phyloP scores from a whole-genome alignment of 1,140 invertebrate species.

The Pseudoatta argentina region DNA sequence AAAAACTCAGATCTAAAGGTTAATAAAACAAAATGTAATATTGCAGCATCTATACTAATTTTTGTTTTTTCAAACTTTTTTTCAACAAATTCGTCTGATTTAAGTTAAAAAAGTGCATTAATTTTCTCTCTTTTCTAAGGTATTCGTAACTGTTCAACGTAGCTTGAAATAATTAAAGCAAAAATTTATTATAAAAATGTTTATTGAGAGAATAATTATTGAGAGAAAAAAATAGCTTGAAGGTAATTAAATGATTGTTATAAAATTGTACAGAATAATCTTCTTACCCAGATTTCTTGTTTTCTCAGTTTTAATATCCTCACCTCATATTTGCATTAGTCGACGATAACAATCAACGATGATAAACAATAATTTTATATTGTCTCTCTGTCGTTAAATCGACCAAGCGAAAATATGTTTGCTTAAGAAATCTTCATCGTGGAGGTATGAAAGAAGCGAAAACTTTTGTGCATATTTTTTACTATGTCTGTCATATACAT shows the following conservation, averaged over 20 bases:
- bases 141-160: not conserved
- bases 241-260: not conserved
- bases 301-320: not conserved
- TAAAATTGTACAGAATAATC: not conserved
- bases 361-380: not conserved
- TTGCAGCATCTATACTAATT: not conserved
- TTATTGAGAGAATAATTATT: not conserved
- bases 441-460: not conserved
- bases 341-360: conserved; percentile 8
- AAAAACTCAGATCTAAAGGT: too few species aligned
- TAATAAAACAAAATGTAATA: too few species aligned
- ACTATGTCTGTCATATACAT: too few species aligned
- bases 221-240: not conserved
- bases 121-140: not conserved
- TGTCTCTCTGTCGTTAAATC: not conserved
- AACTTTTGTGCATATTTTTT: not conserved
- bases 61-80: not conserved
- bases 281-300: not conserved
- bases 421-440: not conserved
- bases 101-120: not conserved
- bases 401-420: conserved; percentile 12
- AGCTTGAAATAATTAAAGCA: not conserved
- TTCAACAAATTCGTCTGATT: not conserved
- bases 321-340: conserved; percentile 1
- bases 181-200: not conserved